Evolutionary conservation across 2,113 vertebrate species (phyloP), one percentile per base, ranked within the genome.

Genomic region (Coryphaenoides rupestris): DNA sequence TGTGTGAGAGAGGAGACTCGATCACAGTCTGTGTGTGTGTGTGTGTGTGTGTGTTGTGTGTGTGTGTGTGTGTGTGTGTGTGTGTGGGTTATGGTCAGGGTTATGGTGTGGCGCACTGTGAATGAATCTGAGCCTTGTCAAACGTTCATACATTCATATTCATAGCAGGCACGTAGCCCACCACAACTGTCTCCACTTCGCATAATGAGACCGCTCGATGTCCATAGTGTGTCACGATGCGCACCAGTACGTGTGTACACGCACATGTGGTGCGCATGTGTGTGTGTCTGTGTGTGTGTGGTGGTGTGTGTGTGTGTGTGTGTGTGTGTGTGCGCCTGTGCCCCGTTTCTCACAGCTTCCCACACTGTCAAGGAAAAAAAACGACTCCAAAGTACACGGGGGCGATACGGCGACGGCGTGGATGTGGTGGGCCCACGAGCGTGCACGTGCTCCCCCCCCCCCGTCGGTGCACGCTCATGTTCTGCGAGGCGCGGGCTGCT

Each of bases 81-180:
- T 63, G 61, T 14, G 24, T 6, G 62, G 19, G 50, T 60, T 73
- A n/a, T n/a, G n/a, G 66, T 72, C 52, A 33, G 28, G 3, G 28
- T 33, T 33, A 33, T 5, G 28, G 28, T 26, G 66, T 5, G 28
- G 28, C 6, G 66, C 19, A 69, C 67, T 80, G 78, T 69, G 71
- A 75, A 79, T 83, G 80, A 84, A 86, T n/a, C n/a, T 87, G 87
- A 86, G 70, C 86, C 82, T 82, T 83, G 84, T 83, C 77, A 80
- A 86, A 83, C 88, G 86, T 81, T 84, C 77, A 88, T 81, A 84
- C 77, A 88, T 88, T 82, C 85, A 85, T 88, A 84, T 87, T 88
- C 85, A 89, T 87, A 84, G 82, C 84, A 82, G 81, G 74, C 79
- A 75, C 84, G 85, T 74, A 80, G 80, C 76, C 81, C 67, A 81